A percentile compares a stretch with the other conserved stretches of the same genome.
Conservation (phyloP, 2,888 invertebrate species). For the Dorcus hopei region DNA sequence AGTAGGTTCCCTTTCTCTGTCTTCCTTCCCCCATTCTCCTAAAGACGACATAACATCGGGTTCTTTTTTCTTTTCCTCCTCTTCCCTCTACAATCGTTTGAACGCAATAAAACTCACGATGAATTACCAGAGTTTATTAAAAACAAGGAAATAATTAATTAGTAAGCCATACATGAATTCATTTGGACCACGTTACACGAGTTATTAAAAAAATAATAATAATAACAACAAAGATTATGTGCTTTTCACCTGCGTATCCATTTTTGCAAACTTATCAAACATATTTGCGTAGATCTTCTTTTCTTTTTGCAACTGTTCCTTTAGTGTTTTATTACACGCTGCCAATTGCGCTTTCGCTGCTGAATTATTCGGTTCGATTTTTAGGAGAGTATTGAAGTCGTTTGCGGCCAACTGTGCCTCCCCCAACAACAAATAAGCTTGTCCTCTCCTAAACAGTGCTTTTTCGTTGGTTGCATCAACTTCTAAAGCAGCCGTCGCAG, state of each 20-base stretch:
- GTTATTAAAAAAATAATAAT: background rate
- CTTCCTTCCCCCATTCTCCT: conserved; percentile 72
- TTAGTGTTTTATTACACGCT: conserved; percentile 69
- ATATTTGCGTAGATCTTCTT: conserved; percentile 89
- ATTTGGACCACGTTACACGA: too few species aligned
- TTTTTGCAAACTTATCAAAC: conserved; percentile 89
- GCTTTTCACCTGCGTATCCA: conserved; percentile 66
- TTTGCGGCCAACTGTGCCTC: conserved; percentile 74
- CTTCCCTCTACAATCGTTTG: conserved; percentile 61
- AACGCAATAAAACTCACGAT: conserved; percentile 22
- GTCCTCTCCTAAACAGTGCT: conserved; percentile 84
- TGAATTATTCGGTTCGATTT: conserved; percentile 81
- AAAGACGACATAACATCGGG: conserved; percentile 73
- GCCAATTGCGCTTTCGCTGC: conserved; percentile 78
- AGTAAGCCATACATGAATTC: background rate
- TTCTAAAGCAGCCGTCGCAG: conserved; percentile 75
- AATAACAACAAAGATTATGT: background rate
- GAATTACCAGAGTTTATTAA: conserved; percentile 11
- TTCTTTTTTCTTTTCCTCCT: conserved; percentile 62
- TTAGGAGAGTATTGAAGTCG: conserved; percentile 75
- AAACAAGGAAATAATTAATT: background rate
- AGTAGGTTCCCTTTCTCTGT: conserved; percentile 67
- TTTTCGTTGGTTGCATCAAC: conserved; percentile 78
- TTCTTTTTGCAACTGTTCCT: conserved; percentile 74
- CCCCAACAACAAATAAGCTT: conserved; percentile 70